Conservation (phyloP, 2,797 vertebrate species). For the Nothura maculosa region DNA sequence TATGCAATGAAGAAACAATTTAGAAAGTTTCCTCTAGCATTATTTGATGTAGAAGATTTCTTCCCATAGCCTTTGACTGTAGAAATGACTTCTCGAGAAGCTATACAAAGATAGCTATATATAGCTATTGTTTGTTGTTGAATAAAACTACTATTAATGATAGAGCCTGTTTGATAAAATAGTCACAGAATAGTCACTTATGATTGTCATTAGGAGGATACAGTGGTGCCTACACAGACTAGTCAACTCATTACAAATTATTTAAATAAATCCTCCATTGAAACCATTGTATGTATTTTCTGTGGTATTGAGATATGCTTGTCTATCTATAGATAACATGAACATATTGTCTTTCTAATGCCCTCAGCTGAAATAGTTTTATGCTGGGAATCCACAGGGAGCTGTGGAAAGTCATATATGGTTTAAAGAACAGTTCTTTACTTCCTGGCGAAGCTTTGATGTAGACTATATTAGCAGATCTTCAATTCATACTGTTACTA, state of each 20-base stretch:
- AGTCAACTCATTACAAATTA: not conserved
- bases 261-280: not conserved
- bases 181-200: not conserved
- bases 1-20: not conserved
- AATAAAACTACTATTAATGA: not conserved
- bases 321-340: not conserved
- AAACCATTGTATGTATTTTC: not conserved
- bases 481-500: not conserved
- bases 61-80: constrained; percentile 7
- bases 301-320: not conserved
- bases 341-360: not conserved
- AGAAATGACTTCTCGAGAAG: not conserved
- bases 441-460: not conserved
- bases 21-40: not conserved
- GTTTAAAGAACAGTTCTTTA: not conserved
- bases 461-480: not conserved
- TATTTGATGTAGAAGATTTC: not conserved
- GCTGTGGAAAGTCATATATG: not conserved
- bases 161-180: not conserved
- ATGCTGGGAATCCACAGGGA: not conserved
- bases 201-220: not conserved
- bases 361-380: not conserved
- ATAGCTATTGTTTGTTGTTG: no score
- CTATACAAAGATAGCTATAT: no score
- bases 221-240: not conserved